Evolutionary conservation across 2,888 invertebrate species (phyloP).

Genomic region (Punctoribates punctum): DNA sequence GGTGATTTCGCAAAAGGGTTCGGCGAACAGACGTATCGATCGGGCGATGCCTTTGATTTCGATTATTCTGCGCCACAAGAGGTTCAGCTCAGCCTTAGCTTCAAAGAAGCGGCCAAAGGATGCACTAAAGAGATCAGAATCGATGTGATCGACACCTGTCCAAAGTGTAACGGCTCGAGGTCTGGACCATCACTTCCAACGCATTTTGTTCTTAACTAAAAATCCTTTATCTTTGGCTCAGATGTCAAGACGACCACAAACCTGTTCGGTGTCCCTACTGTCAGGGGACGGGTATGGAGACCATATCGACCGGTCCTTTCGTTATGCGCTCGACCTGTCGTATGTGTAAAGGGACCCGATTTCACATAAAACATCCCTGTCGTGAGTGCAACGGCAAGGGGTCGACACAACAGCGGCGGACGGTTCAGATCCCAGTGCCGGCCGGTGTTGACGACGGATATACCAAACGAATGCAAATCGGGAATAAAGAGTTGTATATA

Average conservation of each 20-base stretch:
- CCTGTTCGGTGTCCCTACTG: conserved; percentile 84
- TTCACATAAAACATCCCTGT: conserved; percentile 86
- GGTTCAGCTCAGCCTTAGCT: conserved; percentile 81
- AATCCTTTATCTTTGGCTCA: conserved; percentile 52
- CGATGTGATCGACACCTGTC: conserved; percentile 88
- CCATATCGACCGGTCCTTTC: conserved; percentile 71
- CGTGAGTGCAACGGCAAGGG: conserved; percentile 90
- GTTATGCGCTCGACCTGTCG: conserved; percentile 94
- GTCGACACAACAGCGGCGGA: conserved; percentile 78
- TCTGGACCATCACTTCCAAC: background rate
- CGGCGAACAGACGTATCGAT: conserved; percentile 58
- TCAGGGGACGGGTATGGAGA: conserved; percentile 87
- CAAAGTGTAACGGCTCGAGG: conserved; percentile 70
- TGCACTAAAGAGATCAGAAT: conserved; percentile 87
- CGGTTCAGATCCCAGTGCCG: conserved; percentile 88
- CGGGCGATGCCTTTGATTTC: conserved; percentile 66
- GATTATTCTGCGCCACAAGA: conserved; percentile 90
- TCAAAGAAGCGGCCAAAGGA: conserved; percentile 90
- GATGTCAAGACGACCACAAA: conserved; percentile 87
- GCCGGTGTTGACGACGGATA: conserved; percentile 93
- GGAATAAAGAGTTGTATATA: conserved; percentile 81
- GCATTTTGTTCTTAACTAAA: background rate
- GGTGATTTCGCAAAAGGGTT: conserved; percentile 58
- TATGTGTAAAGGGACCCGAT: conserved; percentile 78
- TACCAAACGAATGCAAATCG: conserved; percentile 88